Evolutionary conservation across 2,888 invertebrate genomes (phyloP).

Genomic region (Sipha maydis): DNA sequence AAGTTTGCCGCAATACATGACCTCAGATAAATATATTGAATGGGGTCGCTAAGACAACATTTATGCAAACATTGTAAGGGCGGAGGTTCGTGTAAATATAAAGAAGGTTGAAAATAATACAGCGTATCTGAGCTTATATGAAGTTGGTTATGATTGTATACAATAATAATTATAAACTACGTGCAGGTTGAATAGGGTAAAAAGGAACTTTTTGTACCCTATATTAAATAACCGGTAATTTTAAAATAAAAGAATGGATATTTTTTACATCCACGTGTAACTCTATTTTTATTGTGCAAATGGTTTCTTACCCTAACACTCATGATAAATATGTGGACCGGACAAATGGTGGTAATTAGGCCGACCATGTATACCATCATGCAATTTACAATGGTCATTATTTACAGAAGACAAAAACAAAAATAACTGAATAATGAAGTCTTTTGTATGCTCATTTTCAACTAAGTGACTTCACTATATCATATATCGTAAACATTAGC

Average conservation of each 20-base stretch:
- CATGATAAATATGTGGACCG: background rate
- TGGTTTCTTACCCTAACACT: slow-evolving; percentile 4
- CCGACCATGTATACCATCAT: background rate
- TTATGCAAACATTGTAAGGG: slow-evolving; percentile 33
- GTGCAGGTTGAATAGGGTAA: background rate
- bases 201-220: background rate
- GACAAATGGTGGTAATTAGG: slow-evolving; percentile 52
- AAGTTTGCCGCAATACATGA: background rate
- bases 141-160: background rate
- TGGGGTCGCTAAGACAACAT: slow-evolving; percentile 48
- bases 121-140: too few relatives aligned
- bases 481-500: background rate
- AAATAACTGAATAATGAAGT: slow-evolving; percentile 18
- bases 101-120: background rate
- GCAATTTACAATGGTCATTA: slow-evolving; percentile 36
- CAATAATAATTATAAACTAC: background rate
- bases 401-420: slow-evolving; percentile 17
- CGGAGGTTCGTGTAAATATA: background rate
- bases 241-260: background rate
- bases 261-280: background rate
- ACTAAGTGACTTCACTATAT: background rate
- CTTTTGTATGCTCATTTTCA: slow-evolving; percentile 4
- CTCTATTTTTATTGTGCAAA: background rate
- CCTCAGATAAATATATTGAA: slow-evolving; percentile 16
- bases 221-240: background rate